Conservation (phyloP, 1,140 invertebrate species). For the Ostrea denselamellosa region DNA sequence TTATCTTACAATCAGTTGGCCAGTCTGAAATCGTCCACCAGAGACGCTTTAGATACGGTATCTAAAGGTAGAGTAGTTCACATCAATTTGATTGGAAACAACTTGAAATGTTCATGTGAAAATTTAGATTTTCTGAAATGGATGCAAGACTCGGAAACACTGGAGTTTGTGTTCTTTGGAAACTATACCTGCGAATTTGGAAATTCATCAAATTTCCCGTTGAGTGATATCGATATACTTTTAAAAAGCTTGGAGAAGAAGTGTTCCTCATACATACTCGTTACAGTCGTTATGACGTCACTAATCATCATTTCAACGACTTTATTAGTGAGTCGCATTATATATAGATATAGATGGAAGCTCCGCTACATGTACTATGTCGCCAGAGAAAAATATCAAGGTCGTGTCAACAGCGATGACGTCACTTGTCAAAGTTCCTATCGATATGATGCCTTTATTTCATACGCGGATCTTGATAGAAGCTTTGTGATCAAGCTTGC, state of each 20-base stretch:
- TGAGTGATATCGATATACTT: background rate
- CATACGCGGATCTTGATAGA: constrained; percentile 62
- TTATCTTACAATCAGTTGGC: background rate
- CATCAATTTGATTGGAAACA: constrained; percentile 18
- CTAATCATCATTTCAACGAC: background rate
- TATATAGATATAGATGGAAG: constrained; percentile 19
- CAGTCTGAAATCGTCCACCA: background rate
- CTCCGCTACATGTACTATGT: background rate
- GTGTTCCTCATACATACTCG: background rate
- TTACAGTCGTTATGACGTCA: background rate
- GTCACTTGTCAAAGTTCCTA: background rate
- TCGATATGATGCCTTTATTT: constrained; percentile 64
- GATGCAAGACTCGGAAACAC: background rate
- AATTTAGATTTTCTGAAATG: constrained; percentile 23
- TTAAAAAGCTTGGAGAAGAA: background rate
- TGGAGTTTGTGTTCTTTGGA: background rate
- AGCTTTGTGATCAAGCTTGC: constrained; percentile 56
- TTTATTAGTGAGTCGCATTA: background rate
- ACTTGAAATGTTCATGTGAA: background rate
- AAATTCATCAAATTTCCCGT: background rate
- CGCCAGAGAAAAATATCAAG: constrained; percentile 23
- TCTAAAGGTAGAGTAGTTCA: background rate
- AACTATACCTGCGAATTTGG: background rate
- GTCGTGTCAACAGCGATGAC: background rate
- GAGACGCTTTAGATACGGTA: background rate